phyloP scores from a whole-genome alignment of 1,140 invertebrate genomes.

The Cyclargus thomasi region DNA sequence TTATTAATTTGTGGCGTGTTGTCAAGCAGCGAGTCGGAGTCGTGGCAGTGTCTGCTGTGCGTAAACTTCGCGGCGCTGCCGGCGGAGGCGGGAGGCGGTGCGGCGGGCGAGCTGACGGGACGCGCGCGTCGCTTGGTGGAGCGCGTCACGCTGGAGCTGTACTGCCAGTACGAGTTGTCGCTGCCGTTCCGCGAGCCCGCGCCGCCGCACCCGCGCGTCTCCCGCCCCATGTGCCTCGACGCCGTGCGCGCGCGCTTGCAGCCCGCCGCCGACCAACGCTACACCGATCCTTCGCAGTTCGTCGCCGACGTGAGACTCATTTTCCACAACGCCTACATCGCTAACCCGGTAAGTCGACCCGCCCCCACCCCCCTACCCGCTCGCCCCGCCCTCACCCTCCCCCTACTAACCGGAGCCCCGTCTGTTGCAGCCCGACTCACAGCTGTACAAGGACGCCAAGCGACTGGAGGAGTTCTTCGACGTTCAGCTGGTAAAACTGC shows the following conservation, averaged over 20 bases:
- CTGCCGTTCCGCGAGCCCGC: conserved; percentile 91
- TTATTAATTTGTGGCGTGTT: too few relatives aligned
- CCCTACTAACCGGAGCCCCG: not conserved
- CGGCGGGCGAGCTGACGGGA: conserved; percentile 75
- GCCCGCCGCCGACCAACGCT: conserved; percentile 82
- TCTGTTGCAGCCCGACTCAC: conserved; percentile 82
- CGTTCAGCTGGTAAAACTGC: conserved; percentile 85
- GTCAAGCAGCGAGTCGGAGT: conserved; percentile 84
- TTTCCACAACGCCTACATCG: conserved; percentile 90
- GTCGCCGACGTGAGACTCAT: conserved; percentile 89
- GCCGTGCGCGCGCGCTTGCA: conserved; percentile 87
- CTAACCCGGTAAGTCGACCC: conserved; percentile 84
- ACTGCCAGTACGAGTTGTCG: conserved; percentile 91
- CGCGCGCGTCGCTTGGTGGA: conserved; percentile 73
- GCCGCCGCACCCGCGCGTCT: conserved; percentile 81
- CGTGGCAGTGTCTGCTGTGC: conserved; percentile 93
- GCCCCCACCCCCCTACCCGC: too few relatives aligned
- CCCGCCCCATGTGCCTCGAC: conserved; percentile 89
- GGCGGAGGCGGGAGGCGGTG: conserved; percentile 42
- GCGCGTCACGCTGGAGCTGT: conserved; percentile 89
- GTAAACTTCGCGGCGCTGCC: conserved; percentile 84
- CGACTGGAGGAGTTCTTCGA: conserved; percentile 91
- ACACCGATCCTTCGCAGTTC: conserved; percentile 84
- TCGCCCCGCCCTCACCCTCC: not conserved
- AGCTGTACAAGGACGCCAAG: conserved; percentile 88